Evolutionary conservation across 2,888 invertebrate genomes (phyloP).

Genomic region (Cylindroiulus punctatus): DNA sequence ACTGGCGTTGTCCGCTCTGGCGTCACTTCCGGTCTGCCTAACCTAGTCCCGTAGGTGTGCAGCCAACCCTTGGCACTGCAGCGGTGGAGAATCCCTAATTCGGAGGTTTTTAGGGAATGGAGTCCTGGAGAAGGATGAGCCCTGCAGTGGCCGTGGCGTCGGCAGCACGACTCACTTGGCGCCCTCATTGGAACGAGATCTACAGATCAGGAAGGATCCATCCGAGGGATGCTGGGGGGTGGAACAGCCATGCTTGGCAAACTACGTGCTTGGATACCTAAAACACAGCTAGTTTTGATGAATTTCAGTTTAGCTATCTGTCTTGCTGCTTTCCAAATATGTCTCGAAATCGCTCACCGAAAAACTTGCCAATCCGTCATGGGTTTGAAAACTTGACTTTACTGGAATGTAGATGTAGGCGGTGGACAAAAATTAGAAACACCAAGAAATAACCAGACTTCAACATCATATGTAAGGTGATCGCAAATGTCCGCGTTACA

Average conservation of each 20-base stretch:
- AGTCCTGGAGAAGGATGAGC: slow-evolving; percentile 3
- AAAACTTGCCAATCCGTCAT: no score
- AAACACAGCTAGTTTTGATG: no score
- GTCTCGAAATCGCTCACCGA: no score
- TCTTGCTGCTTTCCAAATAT: no score
- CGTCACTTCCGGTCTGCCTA: not conserved
- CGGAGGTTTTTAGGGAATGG: not conserved
- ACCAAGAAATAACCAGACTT: no score
- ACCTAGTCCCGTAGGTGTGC: not conserved
- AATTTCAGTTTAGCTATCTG: no score
- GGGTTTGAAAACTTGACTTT: no score
- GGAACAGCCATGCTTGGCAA: not conserved
- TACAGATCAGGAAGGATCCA: slow-evolving; percentile 1
- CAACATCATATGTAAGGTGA: no score
- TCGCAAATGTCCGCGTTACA: no score
- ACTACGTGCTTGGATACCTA: no score
- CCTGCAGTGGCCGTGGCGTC: slow-evolving; percentile 28
- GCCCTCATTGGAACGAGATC: slow-evolving; percentile 19
- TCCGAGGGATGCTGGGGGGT: not conserved
- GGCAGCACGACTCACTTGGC: not conserved
- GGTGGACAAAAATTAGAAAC: no score
- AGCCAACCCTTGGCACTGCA: not conserved
- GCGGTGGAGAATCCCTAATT: not conserved
- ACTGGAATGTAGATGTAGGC: no score
- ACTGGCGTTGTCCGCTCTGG: not conserved